These are phyloP conservation scores for Mythimna ferrago DNA, from an alignment of 2,888 invertebrate genomes.

Conservation along the genomic window DNA sequence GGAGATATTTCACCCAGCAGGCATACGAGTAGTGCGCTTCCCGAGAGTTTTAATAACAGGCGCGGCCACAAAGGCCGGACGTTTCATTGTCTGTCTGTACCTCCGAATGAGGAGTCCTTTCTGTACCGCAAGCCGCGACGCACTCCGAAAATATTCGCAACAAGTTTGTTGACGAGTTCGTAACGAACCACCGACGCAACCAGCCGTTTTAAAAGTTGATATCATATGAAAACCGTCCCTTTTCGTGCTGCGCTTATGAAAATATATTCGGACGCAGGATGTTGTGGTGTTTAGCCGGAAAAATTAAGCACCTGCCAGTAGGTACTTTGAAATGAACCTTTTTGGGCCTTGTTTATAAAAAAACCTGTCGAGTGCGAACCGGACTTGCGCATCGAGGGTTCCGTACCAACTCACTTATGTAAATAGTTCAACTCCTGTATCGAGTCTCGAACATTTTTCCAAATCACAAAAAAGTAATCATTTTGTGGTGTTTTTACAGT, in stretches of 20 bases:
- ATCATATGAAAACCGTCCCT: slow-evolving; percentile 14
- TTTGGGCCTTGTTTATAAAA: too few species aligned
- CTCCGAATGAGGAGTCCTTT: slow-evolving; percentile 72
- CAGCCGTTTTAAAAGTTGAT: slow-evolving; percentile 39
- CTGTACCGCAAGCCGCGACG: slow-evolving; percentile 60
- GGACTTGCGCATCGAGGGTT: too few species aligned
- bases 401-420: too few species aligned
- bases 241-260: slow-evolving; percentile 17
- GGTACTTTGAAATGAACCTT: neutral
- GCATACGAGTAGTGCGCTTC: slow-evolving; percentile 50
- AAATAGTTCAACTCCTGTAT: too few species aligned
- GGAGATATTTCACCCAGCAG: slow-evolving; percentile 57
- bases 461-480: too few species aligned
- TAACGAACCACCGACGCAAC: slow-evolving; percentile 46
- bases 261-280: slow-evolving; percentile 33
- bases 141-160: slow-evolving; percentile 69
- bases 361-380: too few species aligned
- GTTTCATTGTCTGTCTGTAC: slow-evolving; percentile 70
- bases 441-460: too few species aligned
- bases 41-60: slow-evolving; percentile 83
- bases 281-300: slow-evolving; percentile 13
- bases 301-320: neutral
- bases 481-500: too few species aligned
- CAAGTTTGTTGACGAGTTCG: slow-evolving; percentile 61
- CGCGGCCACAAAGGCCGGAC: slow-evolving; percentile 77